A percentile compares a stretch with the other conserved stretches of the same genome.
phyloP scores from a whole-genome alignment of 1,140 invertebrate genomes.

The Lethrus apterus region DNA sequence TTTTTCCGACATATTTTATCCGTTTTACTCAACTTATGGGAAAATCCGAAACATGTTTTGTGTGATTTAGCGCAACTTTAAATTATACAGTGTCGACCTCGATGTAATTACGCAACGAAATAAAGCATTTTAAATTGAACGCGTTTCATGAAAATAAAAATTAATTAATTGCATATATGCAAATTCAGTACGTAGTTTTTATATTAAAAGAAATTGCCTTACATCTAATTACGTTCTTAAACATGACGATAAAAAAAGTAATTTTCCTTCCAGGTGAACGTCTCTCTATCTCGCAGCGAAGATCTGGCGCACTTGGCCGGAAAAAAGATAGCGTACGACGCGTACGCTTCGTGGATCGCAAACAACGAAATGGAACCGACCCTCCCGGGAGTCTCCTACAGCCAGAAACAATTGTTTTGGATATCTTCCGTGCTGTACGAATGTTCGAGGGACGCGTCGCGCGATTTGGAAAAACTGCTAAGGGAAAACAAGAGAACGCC shows the following conservation, averaged over 20 bases:
- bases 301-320: slow-evolving; percentile 83
- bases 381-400: slow-evolving; percentile 61
- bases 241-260: no score
- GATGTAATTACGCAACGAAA: background rate
- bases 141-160: background rate
- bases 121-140: background rate
- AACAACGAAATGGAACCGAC: slow-evolving; percentile 55
- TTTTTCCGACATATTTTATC: no score
- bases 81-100: background rate
- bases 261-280: slow-evolving; percentile 59
- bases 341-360: slow-evolving; percentile 65
- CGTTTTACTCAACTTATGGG: no score
- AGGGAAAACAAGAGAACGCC: background rate
- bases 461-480: slow-evolving; percentile 52
- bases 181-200: background rate
- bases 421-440: slow-evolving; percentile 55
- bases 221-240: no score
- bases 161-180: background rate
- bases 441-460: slow-evolving; percentile 57
- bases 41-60: no score
- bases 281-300: slow-evolving; percentile 83
- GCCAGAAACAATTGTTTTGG: slow-evolving; percentile 61
- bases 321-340: slow-evolving; percentile 77
- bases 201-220: no score
- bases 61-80: background rate